Evolutionary conservation across 1,140 invertebrate species (phyloP).

Genomic region (Sitobion miscanthi): DNA sequence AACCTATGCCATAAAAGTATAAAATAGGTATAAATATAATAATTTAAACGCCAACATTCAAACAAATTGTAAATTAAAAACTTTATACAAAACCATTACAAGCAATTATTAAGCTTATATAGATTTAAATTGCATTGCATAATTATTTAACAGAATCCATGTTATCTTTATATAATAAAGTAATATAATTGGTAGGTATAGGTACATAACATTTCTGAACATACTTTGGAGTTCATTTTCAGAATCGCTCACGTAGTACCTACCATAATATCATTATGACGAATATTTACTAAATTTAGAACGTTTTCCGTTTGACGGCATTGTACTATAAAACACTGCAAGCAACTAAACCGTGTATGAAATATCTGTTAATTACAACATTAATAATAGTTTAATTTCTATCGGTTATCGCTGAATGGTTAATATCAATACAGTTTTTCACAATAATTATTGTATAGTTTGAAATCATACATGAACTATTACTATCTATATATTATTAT

Average conservation of each 20-base stretch:
- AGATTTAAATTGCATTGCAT: not conserved
- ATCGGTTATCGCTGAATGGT: not conserved
- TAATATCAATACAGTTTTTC: not conserved
- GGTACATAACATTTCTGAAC: not conserved
- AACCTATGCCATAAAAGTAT: not conserved
- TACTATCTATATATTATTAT: not conserved
- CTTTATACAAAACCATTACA: not conserved
- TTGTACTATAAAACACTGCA: not conserved
- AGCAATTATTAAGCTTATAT: not conserved
- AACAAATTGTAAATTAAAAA: not conserved
- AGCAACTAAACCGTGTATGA: not conserved
- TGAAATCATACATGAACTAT: not conserved
- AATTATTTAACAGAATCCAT: not conserved
- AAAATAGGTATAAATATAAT: not conserved
- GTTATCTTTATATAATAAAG: not conserved
- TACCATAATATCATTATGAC: not conserved
- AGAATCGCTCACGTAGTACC: not conserved
- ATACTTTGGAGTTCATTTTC: not conserved
- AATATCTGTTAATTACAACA: not conserved
- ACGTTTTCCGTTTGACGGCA: not conserved
- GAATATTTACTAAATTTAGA: not conserved
- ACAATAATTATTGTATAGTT: not conserved
- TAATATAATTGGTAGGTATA: not conserved
- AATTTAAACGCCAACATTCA: not conserved
- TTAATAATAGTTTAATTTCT: too few species aligned